Conservation (phyloP, 1,140 invertebrate genomes). For the Drosophila kanapiae region DNA sequence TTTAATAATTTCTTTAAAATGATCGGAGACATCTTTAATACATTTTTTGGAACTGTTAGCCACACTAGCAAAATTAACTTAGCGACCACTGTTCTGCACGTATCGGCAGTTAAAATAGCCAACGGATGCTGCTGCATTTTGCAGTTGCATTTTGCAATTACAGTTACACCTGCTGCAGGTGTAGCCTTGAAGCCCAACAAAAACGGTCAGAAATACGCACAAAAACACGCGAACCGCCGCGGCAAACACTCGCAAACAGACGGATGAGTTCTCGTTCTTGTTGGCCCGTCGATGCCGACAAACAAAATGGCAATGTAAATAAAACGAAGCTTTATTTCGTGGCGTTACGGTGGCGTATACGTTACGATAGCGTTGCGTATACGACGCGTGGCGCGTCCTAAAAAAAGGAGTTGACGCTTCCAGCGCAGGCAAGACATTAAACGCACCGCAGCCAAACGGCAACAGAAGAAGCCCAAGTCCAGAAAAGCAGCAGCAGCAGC, state of each 20-base stretch:
- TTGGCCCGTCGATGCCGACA: slow-evolving; percentile 30
- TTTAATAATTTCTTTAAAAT: background rate
- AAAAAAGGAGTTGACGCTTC: slow-evolving; percentile 72
- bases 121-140: slow-evolving; percentile 33
- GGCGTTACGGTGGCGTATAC: slow-evolving; percentile 29
- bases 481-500: slow-evolving; percentile 23
- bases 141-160: slow-evolving; percentile 31
- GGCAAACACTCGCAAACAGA: slow-evolving; percentile 15
- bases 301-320: slow-evolving; percentile 37
- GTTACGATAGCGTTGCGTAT: slow-evolving; percentile 31
- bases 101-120: slow-evolving; percentile 40
- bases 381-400: slow-evolving; percentile 57
- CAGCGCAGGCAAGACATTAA: slow-evolving; percentile 78
- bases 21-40: background rate
- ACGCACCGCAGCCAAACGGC: slow-evolving; percentile 76
- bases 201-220: slow-evolving; percentile 6
- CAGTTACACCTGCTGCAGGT: slow-evolving; percentile 56
- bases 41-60: background rate
- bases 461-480: slow-evolving; percentile 71
- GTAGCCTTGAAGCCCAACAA: slow-evolving; percentile 63
- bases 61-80: background rate
- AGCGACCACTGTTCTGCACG: slow-evolving; percentile 17
- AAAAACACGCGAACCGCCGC: slow-evolving; percentile 10
- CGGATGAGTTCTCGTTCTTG: slow-evolving; percentile 6
- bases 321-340: slow-evolving; percentile 21